Evolutionary conservation across 2,113 vertebrate species (phyloP).

Genomic region (Camelus dromedarius): DNA sequence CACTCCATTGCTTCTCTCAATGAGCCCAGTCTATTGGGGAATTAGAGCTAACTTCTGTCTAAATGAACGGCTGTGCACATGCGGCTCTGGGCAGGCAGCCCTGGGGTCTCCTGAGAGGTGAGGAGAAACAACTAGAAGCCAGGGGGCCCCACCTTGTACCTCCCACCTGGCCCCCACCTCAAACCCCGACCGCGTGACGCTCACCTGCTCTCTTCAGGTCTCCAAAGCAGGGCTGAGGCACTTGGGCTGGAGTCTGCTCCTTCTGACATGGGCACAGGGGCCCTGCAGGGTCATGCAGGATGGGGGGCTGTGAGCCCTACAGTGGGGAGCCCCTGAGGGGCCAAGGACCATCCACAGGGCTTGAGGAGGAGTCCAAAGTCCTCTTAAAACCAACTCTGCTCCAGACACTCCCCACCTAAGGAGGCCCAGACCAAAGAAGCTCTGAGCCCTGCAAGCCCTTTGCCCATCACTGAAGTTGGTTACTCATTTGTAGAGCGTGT

Average conservation of each 20-base stretch:
- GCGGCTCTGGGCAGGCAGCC: background rate
- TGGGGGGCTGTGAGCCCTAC: background rate
- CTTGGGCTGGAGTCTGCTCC: background rate
- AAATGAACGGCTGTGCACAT: background rate
- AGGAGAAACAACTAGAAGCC: background rate
- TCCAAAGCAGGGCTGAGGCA: background rate
- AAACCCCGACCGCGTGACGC: background rate
- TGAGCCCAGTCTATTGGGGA: constrained; percentile 47
- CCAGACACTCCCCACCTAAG: no score
- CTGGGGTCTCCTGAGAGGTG: background rate
- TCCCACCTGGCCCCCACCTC: no score
- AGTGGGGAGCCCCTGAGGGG: background rate
- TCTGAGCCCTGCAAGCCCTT: background rate
- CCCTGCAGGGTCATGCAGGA: no score
- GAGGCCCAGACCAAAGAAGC: background rate
- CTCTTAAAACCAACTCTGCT: background rate
- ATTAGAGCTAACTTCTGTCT: constrained; percentile 28
- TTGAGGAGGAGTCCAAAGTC: background rate
- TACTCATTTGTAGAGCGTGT: background rate
- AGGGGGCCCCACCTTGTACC: background rate
- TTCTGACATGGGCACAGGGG: background rate
- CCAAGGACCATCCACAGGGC: background rate
- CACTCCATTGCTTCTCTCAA: constrained; percentile 11
- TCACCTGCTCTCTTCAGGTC: background rate
- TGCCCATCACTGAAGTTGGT: background rate